Base-by-base conservation (phyloP, 2,888 invertebrate species). In the Prostheceraeus crozeri region DNA sequence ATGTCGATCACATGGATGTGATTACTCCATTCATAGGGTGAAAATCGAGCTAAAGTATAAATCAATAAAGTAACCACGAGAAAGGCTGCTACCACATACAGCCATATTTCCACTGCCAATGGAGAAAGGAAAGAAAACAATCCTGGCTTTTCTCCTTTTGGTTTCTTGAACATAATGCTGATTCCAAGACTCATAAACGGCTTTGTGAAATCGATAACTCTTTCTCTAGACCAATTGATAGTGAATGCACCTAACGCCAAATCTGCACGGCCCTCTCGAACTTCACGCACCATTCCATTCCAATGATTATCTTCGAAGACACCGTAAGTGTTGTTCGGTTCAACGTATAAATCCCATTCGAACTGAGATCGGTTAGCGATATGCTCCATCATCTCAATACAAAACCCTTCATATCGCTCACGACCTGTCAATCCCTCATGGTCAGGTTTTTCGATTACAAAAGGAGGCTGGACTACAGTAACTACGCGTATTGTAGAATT, bases 111-210 rank as follows among this genome's bases (percentile, higher is more conserved):
- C 3, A 72, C 66, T 35, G 91, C 90, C 70, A 96, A 80, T 0
- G 96, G 96, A 74, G 90, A 90, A 79, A 94, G 85, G 81, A 96
- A 96, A 72, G 89, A 89, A 82, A 96, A 96, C 52, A 78, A 67
- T 8, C 74, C 71, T 85, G 83, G 67, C 85, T 82, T 46, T 86
- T 88, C 57, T 85, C 89, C 77, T 85, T 88, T 61, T 84, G 90
- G 67, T 85, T 89, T 64, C 83, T 90, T 90, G 78, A 90, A 93
- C 25, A 90, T 78, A 71, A 93, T 93, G 14, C 89, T 87, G 60
- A 89, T 90, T 28, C 90, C 91, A 11, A 91, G 81, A 74, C 90
- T 90, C 89, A 91, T 89, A 76, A 90, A 91, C 0, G 91, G 91
- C 70, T 90, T 89, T 0, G 90, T 90, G 76, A 93, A 91, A 75